These are phyloP conservation scores for Montipora capricornis DNA, from an alignment of 64 coral and sea anemone species.

Conservation along the genomic window DNA sequence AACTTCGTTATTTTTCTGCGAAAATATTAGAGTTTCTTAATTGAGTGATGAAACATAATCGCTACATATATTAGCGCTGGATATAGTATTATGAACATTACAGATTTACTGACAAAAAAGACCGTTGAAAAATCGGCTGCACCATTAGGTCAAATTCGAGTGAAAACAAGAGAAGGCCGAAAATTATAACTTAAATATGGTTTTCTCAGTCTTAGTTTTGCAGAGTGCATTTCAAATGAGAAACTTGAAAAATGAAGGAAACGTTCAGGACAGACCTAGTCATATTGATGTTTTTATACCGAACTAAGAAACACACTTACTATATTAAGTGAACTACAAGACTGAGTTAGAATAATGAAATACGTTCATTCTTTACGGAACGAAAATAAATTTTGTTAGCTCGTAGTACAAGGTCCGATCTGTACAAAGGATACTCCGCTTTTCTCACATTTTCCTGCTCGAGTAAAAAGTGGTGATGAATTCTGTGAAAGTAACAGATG, in stretches of 20 bases:
- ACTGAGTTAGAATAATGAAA: neutral
- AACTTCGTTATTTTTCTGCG: neutral
- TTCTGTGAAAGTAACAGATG: slow-evolving; percentile 56
- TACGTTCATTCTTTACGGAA: neutral
- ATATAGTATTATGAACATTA: too few species aligned
- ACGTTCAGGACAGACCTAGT: neutral
- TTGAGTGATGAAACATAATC: neutral
- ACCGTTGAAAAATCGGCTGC: neutral
- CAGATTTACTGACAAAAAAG: neutral
- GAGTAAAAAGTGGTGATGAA: neutral
- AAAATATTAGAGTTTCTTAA: neutral
- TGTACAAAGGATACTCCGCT: neutral
- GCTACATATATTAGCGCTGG: neutral
- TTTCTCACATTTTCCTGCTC: neutral
- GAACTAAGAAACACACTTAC: neutral
- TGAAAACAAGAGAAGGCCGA: neutral
- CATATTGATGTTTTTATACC: neutral
- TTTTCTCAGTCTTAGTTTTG: too few species aligned
- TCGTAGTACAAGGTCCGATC: neutral
- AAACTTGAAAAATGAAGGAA: neutral
- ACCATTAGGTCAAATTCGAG: neutral
- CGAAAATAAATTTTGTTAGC: neutral
- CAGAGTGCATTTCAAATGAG: too few species aligned
- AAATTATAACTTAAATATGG: too few species aligned
- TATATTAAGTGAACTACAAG: neutral